Conservation (phyloP, 2,113 vertebrate genomes). For the Neomonachus schauinslandi region DNA sequence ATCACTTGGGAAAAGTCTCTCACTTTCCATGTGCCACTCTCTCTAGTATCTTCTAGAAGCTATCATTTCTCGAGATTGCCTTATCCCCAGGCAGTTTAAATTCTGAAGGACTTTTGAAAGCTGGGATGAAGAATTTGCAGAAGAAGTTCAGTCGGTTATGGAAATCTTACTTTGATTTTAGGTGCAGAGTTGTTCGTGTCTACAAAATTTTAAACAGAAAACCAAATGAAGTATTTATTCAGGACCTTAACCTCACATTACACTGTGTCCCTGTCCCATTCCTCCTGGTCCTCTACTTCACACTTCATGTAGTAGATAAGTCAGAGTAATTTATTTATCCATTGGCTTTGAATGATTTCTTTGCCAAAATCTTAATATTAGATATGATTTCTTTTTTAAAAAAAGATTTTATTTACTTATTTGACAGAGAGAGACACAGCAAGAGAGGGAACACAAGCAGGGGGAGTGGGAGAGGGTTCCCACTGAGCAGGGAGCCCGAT, state of each 20-base stretch:
- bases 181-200: neutral
- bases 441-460: too few species aligned
- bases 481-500: too few species aligned
- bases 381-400: neutral
- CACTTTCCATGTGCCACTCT: neutral
- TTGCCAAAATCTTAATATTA: neutral
- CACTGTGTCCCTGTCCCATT: neutral
- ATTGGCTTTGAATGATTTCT: neutral
- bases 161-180: neutral
- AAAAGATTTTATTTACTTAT: too few species aligned
- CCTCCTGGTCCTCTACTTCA: neutral
- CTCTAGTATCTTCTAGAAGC: neutral
- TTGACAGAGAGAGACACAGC: too few species aligned
- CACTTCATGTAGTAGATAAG: neutral
- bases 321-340: neutral
- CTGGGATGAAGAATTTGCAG: neutral
- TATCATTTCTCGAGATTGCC: neutral
- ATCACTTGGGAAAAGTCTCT: neutral
- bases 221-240: neutral
- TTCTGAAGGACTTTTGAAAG: neutral
- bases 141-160: neutral
- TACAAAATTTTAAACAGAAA: neutral
- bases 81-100: neutral
- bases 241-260: neutral
- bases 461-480: too few species aligned